phyloP scores from a whole-genome alignment of 2,113 vertebrate genomes.

The Tympanuchus pallidicinctus region DNA sequence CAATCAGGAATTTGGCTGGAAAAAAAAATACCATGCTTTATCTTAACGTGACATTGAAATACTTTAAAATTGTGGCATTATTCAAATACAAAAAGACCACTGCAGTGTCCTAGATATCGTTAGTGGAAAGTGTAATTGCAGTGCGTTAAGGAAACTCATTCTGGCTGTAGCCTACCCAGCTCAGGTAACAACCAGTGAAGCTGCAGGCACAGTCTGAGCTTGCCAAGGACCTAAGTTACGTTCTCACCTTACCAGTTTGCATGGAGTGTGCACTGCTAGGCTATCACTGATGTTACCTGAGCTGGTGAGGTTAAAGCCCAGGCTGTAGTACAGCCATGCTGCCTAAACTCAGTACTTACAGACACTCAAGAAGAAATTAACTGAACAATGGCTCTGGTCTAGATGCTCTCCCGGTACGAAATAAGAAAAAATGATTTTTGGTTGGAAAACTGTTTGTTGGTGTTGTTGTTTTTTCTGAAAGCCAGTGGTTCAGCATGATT shows the following conservation, averaged over 20 bases:
- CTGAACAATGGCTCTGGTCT: not conserved
- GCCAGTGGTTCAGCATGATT: not conserved
- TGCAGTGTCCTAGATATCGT: not conserved
- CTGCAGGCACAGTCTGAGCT: not conserved
- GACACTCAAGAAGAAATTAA: fast-evolving
- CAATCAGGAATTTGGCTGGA: not conserved
- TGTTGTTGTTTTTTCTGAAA: not conserved
- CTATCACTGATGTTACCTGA: not conserved
- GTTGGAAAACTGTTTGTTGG: not conserved
- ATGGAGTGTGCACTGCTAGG: fast-evolving
- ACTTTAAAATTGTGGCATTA: not conserved
- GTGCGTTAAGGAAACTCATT: not conserved
- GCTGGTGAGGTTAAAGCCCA: not conserved
- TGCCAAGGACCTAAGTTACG: not conserved
- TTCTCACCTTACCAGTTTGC: not conserved
- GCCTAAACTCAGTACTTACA: not conserved
- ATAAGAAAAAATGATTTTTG: fast-evolving
- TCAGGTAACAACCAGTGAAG: not conserved
- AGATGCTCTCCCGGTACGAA: not conserved
- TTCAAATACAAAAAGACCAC: not conserved
- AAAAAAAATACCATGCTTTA: not conserved
- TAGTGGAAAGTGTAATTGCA: not conserved
- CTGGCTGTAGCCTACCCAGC: not conserved
- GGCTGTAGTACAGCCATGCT: not conserved
- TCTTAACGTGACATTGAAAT: not conserved